A percentile compares a stretch with the other conserved stretches of the same genome.
Conservation (phyloP, 2,113 vertebrate genomes). For the Caretta caretta region DNA sequence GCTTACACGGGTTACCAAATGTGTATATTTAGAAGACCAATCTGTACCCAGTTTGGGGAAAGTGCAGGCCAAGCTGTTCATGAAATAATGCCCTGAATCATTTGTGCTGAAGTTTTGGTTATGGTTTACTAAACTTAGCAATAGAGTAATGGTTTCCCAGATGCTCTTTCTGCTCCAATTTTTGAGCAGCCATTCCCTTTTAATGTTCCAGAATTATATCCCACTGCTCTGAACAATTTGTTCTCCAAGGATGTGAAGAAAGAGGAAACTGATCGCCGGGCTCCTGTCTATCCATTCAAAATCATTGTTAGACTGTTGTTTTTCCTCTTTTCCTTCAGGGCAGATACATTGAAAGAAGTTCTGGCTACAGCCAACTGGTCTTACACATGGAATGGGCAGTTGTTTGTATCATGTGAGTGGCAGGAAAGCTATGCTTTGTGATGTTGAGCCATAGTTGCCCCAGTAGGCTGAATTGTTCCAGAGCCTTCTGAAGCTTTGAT, state of each 20-base stretch:
- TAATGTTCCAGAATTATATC: rapidly evolving
- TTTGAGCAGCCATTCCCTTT: background rate
- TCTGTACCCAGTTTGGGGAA: background rate
- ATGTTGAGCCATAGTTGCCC: background rate
- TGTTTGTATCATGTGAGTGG: background rate
- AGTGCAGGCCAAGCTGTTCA: background rate
- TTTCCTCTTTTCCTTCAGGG: background rate
- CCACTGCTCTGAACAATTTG: background rate
- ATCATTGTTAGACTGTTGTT: background rate
- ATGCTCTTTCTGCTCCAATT: background rate
- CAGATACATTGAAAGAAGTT: background rate
- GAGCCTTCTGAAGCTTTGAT: background rate
- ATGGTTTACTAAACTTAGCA: constrained; percentile 6
- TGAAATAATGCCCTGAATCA: rapidly evolving
- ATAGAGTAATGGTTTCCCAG: background rate
- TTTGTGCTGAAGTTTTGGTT: background rate
- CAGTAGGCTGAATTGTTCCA: constrained; percentile 16
- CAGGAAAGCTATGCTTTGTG: background rate
- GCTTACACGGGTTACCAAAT: background rate
- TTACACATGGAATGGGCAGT: background rate
- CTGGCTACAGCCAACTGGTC: background rate
- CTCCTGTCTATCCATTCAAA: background rate
- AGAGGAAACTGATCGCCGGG: background rate
- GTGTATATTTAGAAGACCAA: background rate
- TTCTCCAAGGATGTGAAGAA: background rate